Conservation (phyloP, 2,113 vertebrate species). For the Petromus typicus region DNA sequence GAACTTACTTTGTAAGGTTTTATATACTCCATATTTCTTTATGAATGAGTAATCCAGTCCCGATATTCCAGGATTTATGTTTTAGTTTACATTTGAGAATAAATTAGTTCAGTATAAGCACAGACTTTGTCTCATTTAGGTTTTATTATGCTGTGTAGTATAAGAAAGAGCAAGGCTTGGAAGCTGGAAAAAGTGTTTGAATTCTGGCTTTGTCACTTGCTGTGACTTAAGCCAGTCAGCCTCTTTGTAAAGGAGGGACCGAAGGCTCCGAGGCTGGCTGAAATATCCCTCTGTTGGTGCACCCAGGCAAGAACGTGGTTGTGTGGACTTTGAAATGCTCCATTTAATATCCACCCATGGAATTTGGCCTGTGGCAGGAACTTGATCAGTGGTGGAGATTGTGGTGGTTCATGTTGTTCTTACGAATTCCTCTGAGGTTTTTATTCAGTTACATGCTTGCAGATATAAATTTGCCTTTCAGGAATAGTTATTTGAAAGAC, state of each 20-base stretch:
- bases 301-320: not conserved
- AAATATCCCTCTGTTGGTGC: not conserved
- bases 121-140: not conserved
- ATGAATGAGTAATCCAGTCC: not conserved
- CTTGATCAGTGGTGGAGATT: not conserved
- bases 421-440: not conserved
- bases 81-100: conserved; percentile 53
- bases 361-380: not conserved
- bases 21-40: conserved; percentile 27
- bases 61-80: not conserved
- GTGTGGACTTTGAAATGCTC: not conserved
- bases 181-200: not conserved
- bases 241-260: not conserved
- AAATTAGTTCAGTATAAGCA: conserved; percentile 8
- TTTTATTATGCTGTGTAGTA: conserved; percentile 23
- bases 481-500: not conserved
- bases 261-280: not conserved
- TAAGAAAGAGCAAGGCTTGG: conserved; percentile 23
- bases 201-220: not conserved
- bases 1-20: conserved; percentile 24
- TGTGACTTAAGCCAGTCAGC: not conserved
- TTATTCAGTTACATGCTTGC: not conserved
- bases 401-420: not conserved
- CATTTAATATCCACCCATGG: not conserved
- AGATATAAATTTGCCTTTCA: conserved; percentile 27